Conservation (phyloP, 2,888 invertebrate genomes). For the Odontomyia ornata region DNA sequence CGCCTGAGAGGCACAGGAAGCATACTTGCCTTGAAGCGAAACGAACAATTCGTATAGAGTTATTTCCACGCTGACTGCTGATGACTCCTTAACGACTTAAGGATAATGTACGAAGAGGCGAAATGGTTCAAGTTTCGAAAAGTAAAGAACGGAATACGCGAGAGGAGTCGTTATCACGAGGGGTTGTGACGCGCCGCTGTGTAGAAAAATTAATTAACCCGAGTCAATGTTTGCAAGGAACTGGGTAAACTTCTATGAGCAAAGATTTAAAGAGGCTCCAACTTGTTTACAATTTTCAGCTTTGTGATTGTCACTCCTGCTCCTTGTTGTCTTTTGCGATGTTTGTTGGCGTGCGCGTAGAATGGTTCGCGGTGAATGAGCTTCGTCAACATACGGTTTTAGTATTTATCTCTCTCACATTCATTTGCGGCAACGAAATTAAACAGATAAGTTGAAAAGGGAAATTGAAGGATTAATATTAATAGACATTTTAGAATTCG, state of each 20-base stretch:
- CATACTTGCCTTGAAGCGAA: neutral
- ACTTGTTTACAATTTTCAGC: conserved; percentile 25
- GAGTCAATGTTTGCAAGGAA: conserved; percentile 36
- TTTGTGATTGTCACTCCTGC: neutral
- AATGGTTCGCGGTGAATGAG: too few species aligned
- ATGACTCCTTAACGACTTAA: neutral
- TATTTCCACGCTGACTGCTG: neutral
- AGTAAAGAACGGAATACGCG: neutral
- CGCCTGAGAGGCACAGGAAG: neutral
- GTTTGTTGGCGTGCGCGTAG: too few species aligned
- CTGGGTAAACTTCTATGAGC: conserved; percentile 21
- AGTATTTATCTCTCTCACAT: neutral
- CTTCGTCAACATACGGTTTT: neutral
- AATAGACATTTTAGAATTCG: neutral
- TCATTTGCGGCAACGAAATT: neutral
- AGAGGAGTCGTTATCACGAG: neutral
- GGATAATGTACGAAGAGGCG: neutral
- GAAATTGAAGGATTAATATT: neutral
- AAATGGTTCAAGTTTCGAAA: neutral
- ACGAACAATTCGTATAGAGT: neutral
- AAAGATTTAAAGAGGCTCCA: conserved; percentile 37
- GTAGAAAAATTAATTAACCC: conserved; percentile 37
- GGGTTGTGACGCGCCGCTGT: neutral
- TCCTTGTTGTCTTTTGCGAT: too few species aligned
- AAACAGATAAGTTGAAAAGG: neutral